Evolutionary conservation across 1,140 invertebrate species (phyloP), one percentile per base, ranked within the genome.

Genomic region (Pachypsylla venusta): DNA sequence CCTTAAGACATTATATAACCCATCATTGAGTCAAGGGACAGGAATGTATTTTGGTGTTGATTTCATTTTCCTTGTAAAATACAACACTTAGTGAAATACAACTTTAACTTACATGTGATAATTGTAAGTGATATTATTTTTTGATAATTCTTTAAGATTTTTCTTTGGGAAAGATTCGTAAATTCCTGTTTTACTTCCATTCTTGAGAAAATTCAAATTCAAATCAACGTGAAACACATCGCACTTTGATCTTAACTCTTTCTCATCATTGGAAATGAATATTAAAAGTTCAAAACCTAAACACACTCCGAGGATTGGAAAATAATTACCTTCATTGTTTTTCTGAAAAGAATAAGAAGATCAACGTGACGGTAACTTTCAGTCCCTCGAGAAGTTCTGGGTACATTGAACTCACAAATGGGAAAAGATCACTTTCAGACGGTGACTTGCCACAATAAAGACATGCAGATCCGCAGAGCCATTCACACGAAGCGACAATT

Each of bases 261-360:
- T 58, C 19, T 58, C 55, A 5, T 59, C 53, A 24, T 40, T 56
- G 1, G 78, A 79, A 1, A 87, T 67, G 62, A 80, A 83, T 13
- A 82, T 77, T 25, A 94, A 67, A 24, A 89, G 68, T 67, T 94
- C 85, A 70, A 92, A 91, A 28, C 90, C 90, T 1, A 92, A 73
- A 68, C 91, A 94, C 3, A 84, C 91, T 1, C 87, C 89, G 75
- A 88, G 87, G 25, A 93, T 70, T 0, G 90, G 89, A 68, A 91
- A 91, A 67, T 83, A 84, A 60, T 81, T 78, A 12, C 82, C 84
- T 2, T 74, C 70, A 14, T 82, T 68, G 66, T 91, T 90, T 16
- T 81, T 53, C 57, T 59, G 57, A 10, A 53, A 55, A 56, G 55
- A 35, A 16, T 70, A 35, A 12, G 16, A 35, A n/a, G n/a, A n/a